Evolutionary conservation across 2,888 invertebrate genomes (phyloP).

Genomic region (Ypsolopha scabrella): DNA sequence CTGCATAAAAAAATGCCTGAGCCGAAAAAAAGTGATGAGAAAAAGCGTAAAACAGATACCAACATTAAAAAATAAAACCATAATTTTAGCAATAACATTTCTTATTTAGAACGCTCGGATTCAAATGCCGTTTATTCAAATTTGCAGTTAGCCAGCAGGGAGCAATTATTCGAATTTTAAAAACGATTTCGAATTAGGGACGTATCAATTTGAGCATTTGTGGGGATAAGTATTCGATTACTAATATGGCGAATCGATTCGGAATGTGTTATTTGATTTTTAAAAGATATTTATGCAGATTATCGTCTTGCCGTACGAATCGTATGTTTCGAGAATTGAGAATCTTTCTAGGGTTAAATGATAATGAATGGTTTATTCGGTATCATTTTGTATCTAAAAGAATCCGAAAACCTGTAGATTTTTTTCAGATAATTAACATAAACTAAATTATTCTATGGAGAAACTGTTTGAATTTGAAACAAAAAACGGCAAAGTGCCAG

Average conservation of each 20-base stretch:
- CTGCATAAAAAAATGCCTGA: conserved; percentile 26
- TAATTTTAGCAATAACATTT: conserved; percentile 1
- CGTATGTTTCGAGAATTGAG: background rate
- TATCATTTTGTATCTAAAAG: background rate
- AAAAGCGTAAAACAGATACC: conserved; percentile 20
- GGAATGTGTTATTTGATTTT: conserved; percentile 17
- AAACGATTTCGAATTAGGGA: conserved; percentile 20
- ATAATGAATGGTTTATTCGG: background rate
- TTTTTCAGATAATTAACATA: background rate
- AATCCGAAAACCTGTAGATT: background rate
- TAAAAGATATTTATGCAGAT: background rate
- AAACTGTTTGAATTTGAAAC: background rate
- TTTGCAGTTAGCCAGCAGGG: conserved; percentile 1
- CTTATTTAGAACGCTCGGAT: background rate
- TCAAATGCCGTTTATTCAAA: conserved; percentile 1
- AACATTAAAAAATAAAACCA: conserved; percentile 11
- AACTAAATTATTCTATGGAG: too few relatives aligned
- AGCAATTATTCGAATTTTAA: background rate
- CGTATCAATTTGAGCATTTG: conserved; percentile 27
- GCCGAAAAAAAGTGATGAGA: conserved; percentile 17
- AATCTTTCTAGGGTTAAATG: background rate
- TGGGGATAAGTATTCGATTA: conserved; percentile 1
- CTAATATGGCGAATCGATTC: conserved; percentile 12
- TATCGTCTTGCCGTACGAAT: background rate
- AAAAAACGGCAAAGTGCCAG: too few relatives aligned